Evolutionary conservation across 2,888 invertebrate genomes (phyloP).

Genomic region (Nemotelus pantherinus): DNA sequence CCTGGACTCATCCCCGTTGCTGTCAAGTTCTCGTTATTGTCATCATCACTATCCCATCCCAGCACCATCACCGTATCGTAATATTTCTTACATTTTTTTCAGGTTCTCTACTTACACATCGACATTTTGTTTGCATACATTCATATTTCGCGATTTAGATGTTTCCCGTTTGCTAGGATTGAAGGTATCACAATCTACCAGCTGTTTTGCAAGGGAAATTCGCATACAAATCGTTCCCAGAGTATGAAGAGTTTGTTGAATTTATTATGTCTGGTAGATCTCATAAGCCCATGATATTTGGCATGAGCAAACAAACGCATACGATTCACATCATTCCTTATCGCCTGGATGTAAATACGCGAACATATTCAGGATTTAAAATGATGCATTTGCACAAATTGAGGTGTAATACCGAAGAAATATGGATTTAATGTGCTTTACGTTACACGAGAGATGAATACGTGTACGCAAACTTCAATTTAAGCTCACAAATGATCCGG

Average conservation of each 20-base stretch:
- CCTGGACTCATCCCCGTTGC: not conserved
- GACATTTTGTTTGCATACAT: slow-evolving; percentile 3
- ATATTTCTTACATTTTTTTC: not conserved
- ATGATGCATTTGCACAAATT: slow-evolving; percentile 43
- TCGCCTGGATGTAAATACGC: not conserved
- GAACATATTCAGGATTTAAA: not conserved
- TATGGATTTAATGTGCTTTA: slow-evolving; percentile 13
- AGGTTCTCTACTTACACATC: not conserved
- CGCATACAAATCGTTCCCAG: not conserved
- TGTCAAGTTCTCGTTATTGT: not conserved
- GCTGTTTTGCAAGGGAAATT: slow-evolving; percentile 44
- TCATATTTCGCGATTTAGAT: slow-evolving; percentile 42
- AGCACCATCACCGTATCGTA: slow-evolving; percentile 8
- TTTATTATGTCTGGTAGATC: slow-evolving; percentile 19
- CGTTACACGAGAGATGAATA: no score
- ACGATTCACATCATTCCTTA: not conserved
- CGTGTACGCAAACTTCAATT: no score
- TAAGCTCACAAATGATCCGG: no score
- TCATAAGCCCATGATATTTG: slow-evolving; percentile 28
- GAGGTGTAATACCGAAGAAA: slow-evolving; percentile 28
- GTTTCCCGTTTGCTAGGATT: slow-evolving; percentile 24
- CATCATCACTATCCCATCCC: not conserved
- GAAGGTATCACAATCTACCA: slow-evolving; percentile 26
- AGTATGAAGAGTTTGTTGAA: slow-evolving; percentile 12
- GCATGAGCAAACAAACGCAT: slow-evolving; percentile 35